A percentile compares a stretch with the other conserved stretches of the same genome.
Evolutionary conservation across 2,113 vertebrate species (phyloP).

Genomic region (Nycticebus coucang): DNA sequence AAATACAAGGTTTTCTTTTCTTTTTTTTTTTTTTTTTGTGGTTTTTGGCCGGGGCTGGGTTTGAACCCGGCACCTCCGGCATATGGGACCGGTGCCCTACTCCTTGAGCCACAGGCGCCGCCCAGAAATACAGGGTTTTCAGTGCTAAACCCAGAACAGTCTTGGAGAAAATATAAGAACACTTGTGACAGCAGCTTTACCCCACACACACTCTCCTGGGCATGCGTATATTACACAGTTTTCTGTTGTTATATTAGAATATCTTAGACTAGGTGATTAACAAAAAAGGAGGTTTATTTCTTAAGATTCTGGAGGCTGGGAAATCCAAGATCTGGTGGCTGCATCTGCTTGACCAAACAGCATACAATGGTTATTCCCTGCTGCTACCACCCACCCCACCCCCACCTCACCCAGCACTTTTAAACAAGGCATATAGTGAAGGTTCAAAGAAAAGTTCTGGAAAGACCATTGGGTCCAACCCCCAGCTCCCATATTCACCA

Average conservation of each 20-base stretch:
- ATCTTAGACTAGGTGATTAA: background rate
- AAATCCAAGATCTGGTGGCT: background rate
- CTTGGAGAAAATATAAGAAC: background rate
- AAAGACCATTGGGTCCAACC: background rate
- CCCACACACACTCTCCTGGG: background rate
- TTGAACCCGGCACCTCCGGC: no score
- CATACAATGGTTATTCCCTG: background rate
- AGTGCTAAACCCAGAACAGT: background rate
- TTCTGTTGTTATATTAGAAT: background rate
- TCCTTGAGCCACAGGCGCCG: no score
- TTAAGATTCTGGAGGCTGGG: background rate
- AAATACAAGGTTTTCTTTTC: background rate
- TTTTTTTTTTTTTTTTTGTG: no score
- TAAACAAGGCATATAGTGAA: background rate
- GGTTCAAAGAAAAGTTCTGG: background rate
- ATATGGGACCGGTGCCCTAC: no score
- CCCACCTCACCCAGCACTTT: background rate
- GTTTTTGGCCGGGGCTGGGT: no score
- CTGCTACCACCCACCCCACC: no score
- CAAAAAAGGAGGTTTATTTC: background rate
- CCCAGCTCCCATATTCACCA: background rate
- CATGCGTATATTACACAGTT: no score
- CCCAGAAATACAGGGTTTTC: background rate
- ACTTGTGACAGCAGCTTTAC: background rate
- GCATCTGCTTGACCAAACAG: background rate